Conservation (phyloP, 2,888 invertebrate species). For the Operophtera brumata region DNA sequence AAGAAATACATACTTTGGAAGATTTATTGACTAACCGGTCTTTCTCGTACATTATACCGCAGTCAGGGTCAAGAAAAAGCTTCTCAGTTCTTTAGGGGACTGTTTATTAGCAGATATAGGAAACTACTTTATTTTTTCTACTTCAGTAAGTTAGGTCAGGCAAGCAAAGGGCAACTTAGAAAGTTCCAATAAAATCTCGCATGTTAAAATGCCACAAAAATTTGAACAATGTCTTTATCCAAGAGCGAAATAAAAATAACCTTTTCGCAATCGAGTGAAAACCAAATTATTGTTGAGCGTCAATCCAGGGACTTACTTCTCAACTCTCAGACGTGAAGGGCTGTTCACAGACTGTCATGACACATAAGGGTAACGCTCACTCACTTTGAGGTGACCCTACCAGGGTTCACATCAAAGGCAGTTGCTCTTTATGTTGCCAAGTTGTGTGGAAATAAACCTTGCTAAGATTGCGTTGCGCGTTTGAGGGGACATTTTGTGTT, state of each 20-base stretch:
- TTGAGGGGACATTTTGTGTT: not conserved
- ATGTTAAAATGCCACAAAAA: not conserved
- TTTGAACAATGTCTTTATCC: not conserved
- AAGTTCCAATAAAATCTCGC: no score
- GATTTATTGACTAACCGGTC: not conserved
- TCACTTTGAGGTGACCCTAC: conserved; percentile 12
- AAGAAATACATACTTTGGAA: not conserved
- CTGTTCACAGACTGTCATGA: conserved; percentile 6
- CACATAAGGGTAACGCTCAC: not conserved
- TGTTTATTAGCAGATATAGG: not conserved
- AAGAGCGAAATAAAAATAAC: not conserved
- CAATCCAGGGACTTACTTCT: not conserved
- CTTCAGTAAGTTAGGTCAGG: no score
- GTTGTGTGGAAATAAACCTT: conserved; percentile 9
- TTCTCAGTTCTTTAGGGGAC: not conserved
- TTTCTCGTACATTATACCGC: not conserved
- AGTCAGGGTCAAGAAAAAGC: conserved; percentile 1
- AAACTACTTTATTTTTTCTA: no score
- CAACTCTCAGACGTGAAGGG: not conserved
- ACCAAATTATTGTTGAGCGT: not conserved
- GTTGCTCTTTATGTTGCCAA: conserved; percentile 12
- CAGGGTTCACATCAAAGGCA: conserved; percentile 20
- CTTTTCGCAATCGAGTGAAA: not conserved
- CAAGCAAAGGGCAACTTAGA: no score
- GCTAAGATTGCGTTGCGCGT: conserved; percentile 7